phyloP scores from a whole-genome alignment of 35 echinoderm and acorn worm genomes.

The Hemicentrotus pulcherrimus region DNA sequence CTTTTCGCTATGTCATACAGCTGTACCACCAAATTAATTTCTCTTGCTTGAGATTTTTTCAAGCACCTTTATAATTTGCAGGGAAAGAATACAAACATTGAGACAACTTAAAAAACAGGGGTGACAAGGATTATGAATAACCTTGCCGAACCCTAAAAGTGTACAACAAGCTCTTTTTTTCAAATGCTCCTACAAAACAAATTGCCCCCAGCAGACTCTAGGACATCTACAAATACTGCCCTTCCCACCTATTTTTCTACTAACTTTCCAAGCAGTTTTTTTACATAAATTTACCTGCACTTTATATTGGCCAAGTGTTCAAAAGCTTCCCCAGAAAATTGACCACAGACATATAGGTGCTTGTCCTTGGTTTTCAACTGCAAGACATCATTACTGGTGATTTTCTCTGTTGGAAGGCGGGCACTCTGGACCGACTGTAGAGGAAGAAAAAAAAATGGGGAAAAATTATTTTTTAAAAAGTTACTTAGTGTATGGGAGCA shows the following conservation, averaged over 20 bases:
- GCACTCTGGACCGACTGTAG: conserved; percentile 78
- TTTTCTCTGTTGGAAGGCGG: conserved; percentile 73
- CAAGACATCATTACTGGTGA: conserved; percentile 53
- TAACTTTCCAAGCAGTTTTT: not conserved
- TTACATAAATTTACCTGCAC: conserved; percentile 71
- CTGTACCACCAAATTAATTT: not conserved
- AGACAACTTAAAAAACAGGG: no score
- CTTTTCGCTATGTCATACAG: not conserved
- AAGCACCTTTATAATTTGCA: no score
- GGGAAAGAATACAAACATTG: no score
- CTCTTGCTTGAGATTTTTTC: no score
- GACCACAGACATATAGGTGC: conserved; percentile 89
- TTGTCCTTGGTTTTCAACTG: conserved; percentile 63
- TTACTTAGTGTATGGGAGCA: no score
- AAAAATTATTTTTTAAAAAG: no score
- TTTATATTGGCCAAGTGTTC: conserved; percentile 73
- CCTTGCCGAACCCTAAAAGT: no score
- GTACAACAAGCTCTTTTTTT: no score
- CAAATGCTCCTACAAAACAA: no score
- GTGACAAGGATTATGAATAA: no score
- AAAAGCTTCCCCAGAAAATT: conserved; percentile 85
- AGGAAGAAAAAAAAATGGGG: not conserved
- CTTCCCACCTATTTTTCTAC: not conserved
- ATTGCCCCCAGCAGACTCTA: no score
- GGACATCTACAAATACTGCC: no score